Base-by-base conservation (phyloP, 2,113 vertebrate genomes). In the Calypte anna region DNA sequence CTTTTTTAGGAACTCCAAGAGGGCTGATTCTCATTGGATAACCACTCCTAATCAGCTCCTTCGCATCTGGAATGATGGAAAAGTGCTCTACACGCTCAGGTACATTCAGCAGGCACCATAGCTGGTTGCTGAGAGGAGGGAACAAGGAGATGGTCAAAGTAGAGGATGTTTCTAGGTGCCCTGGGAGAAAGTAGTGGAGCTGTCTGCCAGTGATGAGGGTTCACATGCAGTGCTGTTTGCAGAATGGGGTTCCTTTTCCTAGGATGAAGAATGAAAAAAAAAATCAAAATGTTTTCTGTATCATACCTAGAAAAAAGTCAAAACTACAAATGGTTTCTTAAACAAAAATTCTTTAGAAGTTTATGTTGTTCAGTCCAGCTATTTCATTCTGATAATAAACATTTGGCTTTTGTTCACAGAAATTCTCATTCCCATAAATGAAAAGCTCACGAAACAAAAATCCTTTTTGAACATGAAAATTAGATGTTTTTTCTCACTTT, bases 41-140 rank as follows among this genome's bases (percentile, higher is more conserved):
- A 98, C 98, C 87, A 97, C 97, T 31, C 97, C 98, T 22, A 98
- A 97, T 58, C 97, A 98, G 94, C 98, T 98, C 90, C 97, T 98
- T 70, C 96, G 97, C 83, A 98, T 98, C 95, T 96, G 98, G 97
- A 98, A 97, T 20, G 97, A 98, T 1, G 98, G 98, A 62, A 98
- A 97, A 91, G 98, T 98, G 82, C 96, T 98, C 90, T 98, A 98
- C 91, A 98, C 97, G 0, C 96, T 98, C 96, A 98, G 98, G 98
- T 98, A 97, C n/a, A 66, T 55, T 30, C 85, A 67, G 61, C 46
- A 66, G 36, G 19, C 51, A 20, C 89, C 20, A 28, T 13, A 24
- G 46, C 38, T 86, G 50, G 33, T 48, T 84, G 77, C 50, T 38
- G 57, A 54, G 23, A 36, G 53, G 58, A 69, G 46, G 55, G 38